Evolutionary conservation across 2,888 invertebrate genomes (phyloP).

Genomic region (Globia sparganii): DNA sequence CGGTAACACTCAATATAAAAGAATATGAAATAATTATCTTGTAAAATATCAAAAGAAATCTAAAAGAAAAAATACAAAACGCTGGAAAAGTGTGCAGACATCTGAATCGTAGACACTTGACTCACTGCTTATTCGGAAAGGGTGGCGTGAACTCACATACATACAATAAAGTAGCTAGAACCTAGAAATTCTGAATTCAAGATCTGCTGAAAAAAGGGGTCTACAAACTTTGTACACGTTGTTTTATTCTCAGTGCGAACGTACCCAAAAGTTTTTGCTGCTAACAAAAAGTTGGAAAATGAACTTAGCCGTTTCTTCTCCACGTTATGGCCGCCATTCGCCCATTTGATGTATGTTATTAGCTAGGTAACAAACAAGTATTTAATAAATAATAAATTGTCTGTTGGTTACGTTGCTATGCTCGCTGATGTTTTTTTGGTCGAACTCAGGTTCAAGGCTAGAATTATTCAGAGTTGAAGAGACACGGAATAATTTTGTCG

Average conservation of each 20-base stretch:
- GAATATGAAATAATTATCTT: neutral
- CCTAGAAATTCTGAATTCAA: conserved; percentile 27
- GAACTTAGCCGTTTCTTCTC: conserved; percentile 21
- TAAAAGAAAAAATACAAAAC: neutral
- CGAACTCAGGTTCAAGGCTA: conserved; percentile 41
- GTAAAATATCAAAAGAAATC: conserved; percentile 1
- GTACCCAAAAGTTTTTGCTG: conserved; percentile 44
- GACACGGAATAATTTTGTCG: neutral
- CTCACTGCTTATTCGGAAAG: neutral
- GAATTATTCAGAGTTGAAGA: conserved; percentile 3
- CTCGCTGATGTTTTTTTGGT: conserved; percentile 43
- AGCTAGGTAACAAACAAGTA: conserved; percentile 32
- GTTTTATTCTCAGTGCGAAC: conserved; percentile 19
- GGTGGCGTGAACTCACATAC: neutral
- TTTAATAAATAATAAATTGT: conserved; percentile 40
- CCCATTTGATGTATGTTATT: conserved; percentile 31
- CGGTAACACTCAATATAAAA: neutral
- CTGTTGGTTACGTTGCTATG: conserved; percentile 8
- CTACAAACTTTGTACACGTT: conserved; percentile 12
- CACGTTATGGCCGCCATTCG: conserved; percentile 28
- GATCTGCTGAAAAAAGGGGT: conserved; percentile 30
- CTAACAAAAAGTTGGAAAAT: conserved; percentile 28
- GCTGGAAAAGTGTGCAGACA: neutral
- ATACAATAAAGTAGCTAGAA: conserved; percentile 1
- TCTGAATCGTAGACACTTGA: neutral